Percentiles rank a stretch among this genome's conserved stretches.
phyloP scores from a whole-genome alignment of 2,113 vertebrate species.

The Pionites leucogaster region DNA sequence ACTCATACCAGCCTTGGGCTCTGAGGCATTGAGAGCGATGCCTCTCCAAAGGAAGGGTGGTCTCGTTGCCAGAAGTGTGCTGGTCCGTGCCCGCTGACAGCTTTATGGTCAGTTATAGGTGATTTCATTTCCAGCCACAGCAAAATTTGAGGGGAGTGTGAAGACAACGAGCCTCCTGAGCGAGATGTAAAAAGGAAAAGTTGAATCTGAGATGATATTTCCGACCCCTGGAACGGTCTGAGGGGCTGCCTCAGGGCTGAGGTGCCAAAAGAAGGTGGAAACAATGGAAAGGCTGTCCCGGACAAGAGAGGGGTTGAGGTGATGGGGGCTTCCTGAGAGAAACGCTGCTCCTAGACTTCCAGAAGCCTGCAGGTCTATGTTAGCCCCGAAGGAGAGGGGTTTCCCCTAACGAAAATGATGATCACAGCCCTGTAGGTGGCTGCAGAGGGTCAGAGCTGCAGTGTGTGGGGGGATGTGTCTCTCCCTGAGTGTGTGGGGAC shows the following conservation, averaged over 20 bases:
- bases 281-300: background rate
- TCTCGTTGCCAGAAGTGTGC: too few species aligned
- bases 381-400: background rate
- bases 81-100: too few species aligned
- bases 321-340: background rate
- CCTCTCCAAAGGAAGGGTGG: too few species aligned
- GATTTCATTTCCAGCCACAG: too few species aligned
- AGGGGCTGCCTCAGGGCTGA: background rate
- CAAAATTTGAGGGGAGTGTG: too few species aligned
- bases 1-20: too few species aligned
- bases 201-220: background rate
- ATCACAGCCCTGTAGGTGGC: background rate
- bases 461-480: background rate
- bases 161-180: too few species aligned
- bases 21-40: too few species aligned
- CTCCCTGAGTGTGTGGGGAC: too few species aligned
- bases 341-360: background rate
- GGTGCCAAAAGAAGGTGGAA: background rate
- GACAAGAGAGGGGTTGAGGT: background rate
- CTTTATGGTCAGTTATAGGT: too few species aligned
- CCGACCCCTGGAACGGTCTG: background rate
- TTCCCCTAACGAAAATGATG: background rate
- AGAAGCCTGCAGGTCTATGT: background rate
- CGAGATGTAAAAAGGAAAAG: background rate
- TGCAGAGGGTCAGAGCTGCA: background rate